A percentile compares a stretch with the other conserved stretches of the same genome.
phyloP scores from a whole-genome alignment of 2,888 invertebrate species.

The Xestia c-nigrum region DNA sequence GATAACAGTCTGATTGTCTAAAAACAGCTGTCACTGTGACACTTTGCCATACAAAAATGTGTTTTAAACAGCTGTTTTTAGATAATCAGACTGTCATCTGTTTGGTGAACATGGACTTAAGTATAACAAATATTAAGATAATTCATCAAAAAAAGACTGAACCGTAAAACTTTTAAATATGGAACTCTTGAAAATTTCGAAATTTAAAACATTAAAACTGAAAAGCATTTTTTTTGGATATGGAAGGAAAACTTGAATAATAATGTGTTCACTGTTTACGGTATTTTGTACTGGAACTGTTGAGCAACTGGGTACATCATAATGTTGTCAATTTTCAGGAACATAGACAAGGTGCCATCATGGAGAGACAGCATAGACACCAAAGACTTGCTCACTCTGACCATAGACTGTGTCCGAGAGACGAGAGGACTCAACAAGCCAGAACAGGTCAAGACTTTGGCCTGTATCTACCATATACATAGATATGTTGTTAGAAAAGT shows the following conservation, averaged over 20 bases:
- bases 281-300: background rate
- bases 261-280: background rate
- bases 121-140: no score
- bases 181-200: no score
- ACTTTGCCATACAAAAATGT: no score
- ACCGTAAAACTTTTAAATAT: no score
- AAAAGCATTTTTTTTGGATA: background rate
- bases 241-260: background rate
- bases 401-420: slow-evolving; percentile 80
- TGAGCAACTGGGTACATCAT: no score
- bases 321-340: slow-evolving; percentile 71
- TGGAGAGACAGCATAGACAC: slow-evolving; percentile 79
- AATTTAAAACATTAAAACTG: no score
- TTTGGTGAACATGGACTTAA: no score
- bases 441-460: slow-evolving; percentile 79
- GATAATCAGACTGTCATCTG: no score
- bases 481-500: slow-evolving; percentile 57
- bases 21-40: no score
- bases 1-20: no score
- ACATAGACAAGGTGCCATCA: slow-evolving; percentile 81
- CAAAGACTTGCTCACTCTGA: slow-evolving; percentile 74
- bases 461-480: slow-evolving; percentile 81
- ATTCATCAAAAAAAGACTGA: no score
- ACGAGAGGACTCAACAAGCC: slow-evolving; percentile 71
- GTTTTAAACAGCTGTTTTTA: no score